Percentiles rank a stretch among this genome's conserved stretches.
These are phyloP conservation scores for Cassiopea xamachana DNA, from an alignment of 30 jellyfish, hydroid and myxozoan species.

Conservation along the genomic window DNA sequence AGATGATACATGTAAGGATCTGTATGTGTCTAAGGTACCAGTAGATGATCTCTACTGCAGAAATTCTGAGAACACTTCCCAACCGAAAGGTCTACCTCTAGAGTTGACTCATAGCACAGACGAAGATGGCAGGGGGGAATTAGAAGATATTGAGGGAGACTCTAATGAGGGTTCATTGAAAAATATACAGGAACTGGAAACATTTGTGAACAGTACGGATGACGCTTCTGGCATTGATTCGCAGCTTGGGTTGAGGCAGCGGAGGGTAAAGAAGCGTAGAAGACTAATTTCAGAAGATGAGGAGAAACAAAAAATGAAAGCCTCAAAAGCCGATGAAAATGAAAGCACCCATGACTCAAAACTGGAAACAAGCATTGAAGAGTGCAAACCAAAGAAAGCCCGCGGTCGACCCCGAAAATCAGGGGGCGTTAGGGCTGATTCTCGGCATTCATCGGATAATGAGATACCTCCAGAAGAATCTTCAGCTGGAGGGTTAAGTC, in stretches of 20 bases:
- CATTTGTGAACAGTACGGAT: neutral
- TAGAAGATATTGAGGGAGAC: neutral
- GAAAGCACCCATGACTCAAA: constrained; percentile 8
- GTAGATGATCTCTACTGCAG: neutral
- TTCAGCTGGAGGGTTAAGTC: neutral
- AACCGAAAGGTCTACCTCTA: neutral
- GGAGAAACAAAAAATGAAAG: constrained; percentile 6
- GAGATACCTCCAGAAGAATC: constrained; percentile 21
- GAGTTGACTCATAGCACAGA: neutral
- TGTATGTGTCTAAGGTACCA: neutral
- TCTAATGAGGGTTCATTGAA: neutral
- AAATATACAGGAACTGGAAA: neutral
- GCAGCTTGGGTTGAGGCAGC: constrained; percentile 43
- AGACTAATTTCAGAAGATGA: constrained; percentile 49
- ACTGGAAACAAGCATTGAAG: neutral
- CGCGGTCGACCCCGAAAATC: constrained; percentile 66
- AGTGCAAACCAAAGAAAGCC: constrained; percentile 41
- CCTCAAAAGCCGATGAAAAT: constrained; percentile 17
- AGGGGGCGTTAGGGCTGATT: constrained; percentile 12
- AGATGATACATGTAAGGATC: neutral
- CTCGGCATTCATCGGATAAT: constrained; percentile 28
- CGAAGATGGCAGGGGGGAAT: neutral
- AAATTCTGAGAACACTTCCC: neutral
- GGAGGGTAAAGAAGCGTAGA: constrained; percentile 44
- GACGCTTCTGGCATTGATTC: constrained; percentile 1